Evolutionary conservation across 2,113 vertebrate genomes (phyloP), one percentile per base, ranked within the genome.

Genomic region (Dromaius novaehollandiae): DNA sequence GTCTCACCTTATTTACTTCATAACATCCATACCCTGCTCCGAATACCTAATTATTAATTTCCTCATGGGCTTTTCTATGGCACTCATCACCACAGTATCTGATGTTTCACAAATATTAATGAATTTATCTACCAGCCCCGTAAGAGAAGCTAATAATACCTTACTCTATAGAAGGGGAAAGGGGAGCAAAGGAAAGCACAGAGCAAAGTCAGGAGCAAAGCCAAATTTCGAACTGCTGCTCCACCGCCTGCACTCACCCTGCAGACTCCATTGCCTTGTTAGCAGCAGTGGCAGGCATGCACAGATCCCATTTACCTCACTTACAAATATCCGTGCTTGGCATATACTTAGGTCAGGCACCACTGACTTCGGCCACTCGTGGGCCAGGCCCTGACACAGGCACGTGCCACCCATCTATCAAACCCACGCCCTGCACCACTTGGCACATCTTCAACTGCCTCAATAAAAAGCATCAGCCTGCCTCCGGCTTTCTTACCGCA

Each of bases 21-120:
- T 79, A 93, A 85, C 74, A 87, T 92, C 48, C 70, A 80, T 53
- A 85, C 53, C 30, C 74, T 85, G 81, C 70, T 87, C 74, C 89
- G 94, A 95, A 95, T 90, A 92, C 48, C 81, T 89, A 80, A 95
- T 82, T 94, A 89, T 75, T 93, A 78, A 82, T 90, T 93, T 93
- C 34, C 92, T 91, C 61, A 30, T 61, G 88, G 92, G 81, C 21
- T 95, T 93, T 91, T 73, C 77, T 93, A 70, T 77, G 77, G 42
- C 84, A 76, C 34, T 85, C 63, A 85, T 95, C 84, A 89, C 77
- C 75, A 55, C 0, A 1, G 36, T 58, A 65, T 82, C 78, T 80
- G 70, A 95, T 28, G 63, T 87, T 89, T 91, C 77, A 80, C 84
- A 93, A 91, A 91, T 76, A 87, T 86, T 89, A 95, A 97, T 93